Evolutionary conservation across 2,888 invertebrate species (phyloP), one percentile per base, ranked within the genome.

Genomic region (Melanophora roralis): DNA sequence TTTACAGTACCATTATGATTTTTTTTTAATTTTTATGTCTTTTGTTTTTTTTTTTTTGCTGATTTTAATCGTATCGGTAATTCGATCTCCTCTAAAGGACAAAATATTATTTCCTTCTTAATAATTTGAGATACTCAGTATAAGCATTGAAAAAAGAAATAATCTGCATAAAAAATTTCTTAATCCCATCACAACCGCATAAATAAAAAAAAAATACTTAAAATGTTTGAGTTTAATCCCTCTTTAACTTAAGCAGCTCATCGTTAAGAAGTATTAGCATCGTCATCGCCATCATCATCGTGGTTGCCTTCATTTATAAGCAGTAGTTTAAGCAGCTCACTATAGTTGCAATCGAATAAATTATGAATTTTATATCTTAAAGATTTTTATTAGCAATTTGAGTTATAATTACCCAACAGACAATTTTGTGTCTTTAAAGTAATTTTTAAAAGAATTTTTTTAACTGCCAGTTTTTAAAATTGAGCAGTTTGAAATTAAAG

Each of bases 181-280:
- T 85, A 87, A 87, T 87, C 86, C 84, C 85, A 83, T 82, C 69
- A 82, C 82, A 80, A 81, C 36, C 49, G 45, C 64, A 65, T 43
- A 71, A n/a, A 49, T 57, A 64, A 64, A 59, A 51, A n/a, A n/a
- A 69, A 76, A 21, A 45, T 21, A 36, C 16, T 16, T 62, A 75
- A 74, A 82, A 84, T 81, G 78, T 84, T 82, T 78, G 83, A 83
- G 76, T 51, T 83, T 87, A 86, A 87, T 87, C 86, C 86, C 84
- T 83, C 83, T 85, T 87, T 84, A 88, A 87, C 86, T 87, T 87
- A 87, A 87, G 87, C 87, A 85, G 81, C 86, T 86, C 49, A 65
- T 59, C 64, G 43, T 71, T 65, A 65, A 64, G n/a, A n/a, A n/a
- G 49, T 47, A 53, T 45, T 45, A 14, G 32, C 49, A 49, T 64